phyloP scores from a whole-genome alignment of 1,140 invertebrate species.

The Cydia pomonella region DNA sequence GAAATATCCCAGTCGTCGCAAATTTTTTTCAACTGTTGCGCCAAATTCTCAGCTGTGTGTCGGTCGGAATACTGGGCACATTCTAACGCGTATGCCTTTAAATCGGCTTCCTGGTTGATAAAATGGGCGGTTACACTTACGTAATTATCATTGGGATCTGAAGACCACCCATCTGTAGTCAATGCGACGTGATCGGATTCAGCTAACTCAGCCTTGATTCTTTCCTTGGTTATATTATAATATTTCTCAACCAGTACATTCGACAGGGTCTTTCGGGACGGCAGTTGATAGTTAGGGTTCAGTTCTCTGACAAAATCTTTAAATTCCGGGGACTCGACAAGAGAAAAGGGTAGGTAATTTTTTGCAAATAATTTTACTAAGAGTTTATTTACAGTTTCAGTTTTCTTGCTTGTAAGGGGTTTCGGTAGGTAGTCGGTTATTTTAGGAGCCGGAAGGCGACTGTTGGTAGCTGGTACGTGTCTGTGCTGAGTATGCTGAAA shows the following conservation, averaged over 20 bases:
- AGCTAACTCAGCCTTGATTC: constrained; percentile 1
- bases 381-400: constrained; percentile 12
- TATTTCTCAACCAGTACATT: constrained; percentile 23
- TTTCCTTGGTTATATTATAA: constrained; percentile 22
- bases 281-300: constrained; percentile 25
- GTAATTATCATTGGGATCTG: constrained; percentile 7
- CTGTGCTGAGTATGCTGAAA: too few species aligned
- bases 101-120: not conserved
- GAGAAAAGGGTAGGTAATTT: constrained; percentile 28
- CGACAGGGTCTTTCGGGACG: constrained; percentile 7
- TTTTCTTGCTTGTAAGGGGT: constrained; percentile 6
- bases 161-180: not conserved
- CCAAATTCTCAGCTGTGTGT: not conserved
- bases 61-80: not conserved
- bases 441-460: not conserved
- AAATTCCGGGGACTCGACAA: constrained; percentile 19
- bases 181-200: not conserved
- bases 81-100: constrained; percentile 1
- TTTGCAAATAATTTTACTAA: constrained; percentile 34
- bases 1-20: not conserved
- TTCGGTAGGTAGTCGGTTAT: too few species aligned
- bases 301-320: constrained; percentile 34
- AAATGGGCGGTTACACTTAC: not conserved
- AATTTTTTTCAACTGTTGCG: not conserved
- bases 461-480: not conserved